Percentiles rank a stretch among this genome's conserved stretches.
Evolutionary conservation across 2,888 invertebrate genomes (phyloP).

Genomic region (Machimus atricapillus): DNA sequence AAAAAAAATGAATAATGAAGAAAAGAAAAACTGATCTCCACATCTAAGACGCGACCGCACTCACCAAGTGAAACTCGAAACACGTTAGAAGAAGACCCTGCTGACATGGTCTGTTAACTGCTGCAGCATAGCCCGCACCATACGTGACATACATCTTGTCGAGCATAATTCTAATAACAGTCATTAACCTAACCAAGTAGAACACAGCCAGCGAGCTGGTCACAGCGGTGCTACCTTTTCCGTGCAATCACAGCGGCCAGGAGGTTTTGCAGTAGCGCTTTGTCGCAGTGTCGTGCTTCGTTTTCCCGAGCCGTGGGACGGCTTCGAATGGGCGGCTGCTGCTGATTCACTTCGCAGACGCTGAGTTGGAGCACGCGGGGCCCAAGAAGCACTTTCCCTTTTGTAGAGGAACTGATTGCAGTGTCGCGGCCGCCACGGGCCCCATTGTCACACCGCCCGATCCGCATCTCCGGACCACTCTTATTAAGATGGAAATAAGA

Average conservation of each 20-base stretch:
- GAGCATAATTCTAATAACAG: slow-evolving; percentile 41
- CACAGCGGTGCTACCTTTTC: neutral
- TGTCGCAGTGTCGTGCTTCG: slow-evolving; percentile 22
- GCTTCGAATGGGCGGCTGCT: neutral
- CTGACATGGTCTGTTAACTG: slow-evolving; percentile 39
- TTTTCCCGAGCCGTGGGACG: slow-evolving; percentile 3
- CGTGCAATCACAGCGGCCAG: slow-evolving; percentile 9
- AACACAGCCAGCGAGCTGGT: slow-evolving; percentile 7
- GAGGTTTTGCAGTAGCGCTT: neutral
- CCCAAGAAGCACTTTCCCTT: slow-evolving; percentile 14
- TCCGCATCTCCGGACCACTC: neutral
- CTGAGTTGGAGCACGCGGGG: neutral
- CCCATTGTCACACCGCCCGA: neutral
- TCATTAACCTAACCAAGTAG: slow-evolving; percentile 38
- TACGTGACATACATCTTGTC: slow-evolving; percentile 43
- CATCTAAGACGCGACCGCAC: slow-evolving; percentile 32
- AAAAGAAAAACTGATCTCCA: neutral
- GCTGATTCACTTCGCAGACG: neutral
- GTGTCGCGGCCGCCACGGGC: neutral
- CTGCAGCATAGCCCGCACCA: slow-evolving; percentile 21
- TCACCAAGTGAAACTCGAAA: slow-evolving; percentile 7
- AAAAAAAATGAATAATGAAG: neutral
- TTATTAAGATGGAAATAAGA: slow-evolving; percentile 26
- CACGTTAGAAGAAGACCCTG: slow-evolving; percentile 23
- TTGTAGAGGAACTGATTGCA: neutral